A percentile compares a stretch with the other conserved stretches of the same genome.
Conservation (phyloP, 1,140 invertebrate species). For the Spodoptera frugiperda region DNA sequence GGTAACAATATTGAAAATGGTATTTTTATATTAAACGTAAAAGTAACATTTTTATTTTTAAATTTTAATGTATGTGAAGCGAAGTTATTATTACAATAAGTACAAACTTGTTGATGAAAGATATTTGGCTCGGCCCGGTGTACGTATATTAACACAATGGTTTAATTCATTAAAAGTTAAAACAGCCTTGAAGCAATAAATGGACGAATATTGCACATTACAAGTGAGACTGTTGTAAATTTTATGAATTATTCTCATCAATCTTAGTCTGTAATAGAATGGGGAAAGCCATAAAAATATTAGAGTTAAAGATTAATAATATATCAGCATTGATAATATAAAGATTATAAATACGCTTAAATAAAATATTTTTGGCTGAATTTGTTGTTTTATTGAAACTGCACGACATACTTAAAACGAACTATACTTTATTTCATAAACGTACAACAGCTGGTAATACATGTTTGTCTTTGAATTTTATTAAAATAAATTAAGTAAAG, state of each 20-base stretch:
- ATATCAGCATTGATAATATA: constrained; percentile 85
- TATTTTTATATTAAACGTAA: constrained; percentile 79
- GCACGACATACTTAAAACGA: background rate
- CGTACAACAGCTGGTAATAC: constrained; percentile 7
- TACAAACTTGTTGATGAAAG: constrained; percentile 76
- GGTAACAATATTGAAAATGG: constrained; percentile 71
- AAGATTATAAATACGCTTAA: constrained; percentile 87
- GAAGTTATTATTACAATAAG: constrained; percentile 70
- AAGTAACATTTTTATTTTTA: constrained; percentile 74
- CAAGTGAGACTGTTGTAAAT: constrained; percentile 68
- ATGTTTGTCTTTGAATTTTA: background rate
- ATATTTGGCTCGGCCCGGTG: constrained; percentile 67
- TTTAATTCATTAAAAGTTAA: constrained; percentile 65
- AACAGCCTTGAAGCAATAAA: constrained; percentile 58
- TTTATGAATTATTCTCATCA: constrained; percentile 66
- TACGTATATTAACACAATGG: constrained; percentile 66
- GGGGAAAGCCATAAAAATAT: constrained; percentile 84
- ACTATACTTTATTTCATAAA: constrained; percentile 34
- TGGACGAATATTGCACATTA: constrained; percentile 25
- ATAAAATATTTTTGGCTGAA: constrained; percentile 87
- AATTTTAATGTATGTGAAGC: constrained; percentile 61
- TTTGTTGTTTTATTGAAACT: constrained; percentile 75
- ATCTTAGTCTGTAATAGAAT: constrained; percentile 65
- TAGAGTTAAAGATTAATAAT: constrained; percentile 85
- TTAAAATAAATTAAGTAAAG: constrained; percentile 3